Evolutionary conservation across 1,140 invertebrate genomes (phyloP), one percentile per base, ranked within the genome.

Genomic region (Cyclina sinensis): DNA sequence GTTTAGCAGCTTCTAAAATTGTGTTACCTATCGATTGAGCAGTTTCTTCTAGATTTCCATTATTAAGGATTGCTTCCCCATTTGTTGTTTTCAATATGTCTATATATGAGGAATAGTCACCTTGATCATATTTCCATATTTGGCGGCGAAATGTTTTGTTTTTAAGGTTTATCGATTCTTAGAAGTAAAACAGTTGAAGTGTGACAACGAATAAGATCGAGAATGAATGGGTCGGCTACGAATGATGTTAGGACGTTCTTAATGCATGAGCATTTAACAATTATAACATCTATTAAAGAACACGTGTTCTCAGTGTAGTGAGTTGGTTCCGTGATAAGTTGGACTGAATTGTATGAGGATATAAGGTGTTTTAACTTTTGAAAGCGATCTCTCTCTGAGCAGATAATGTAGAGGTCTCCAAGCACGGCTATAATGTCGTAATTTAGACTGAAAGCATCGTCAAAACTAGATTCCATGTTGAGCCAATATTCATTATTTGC

Each of bases 61-160:
- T 27, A 35, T 68, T 68, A 11, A 73, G n/a, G 68, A 73, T 14
- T n/a, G 18, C 37, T 57, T 57, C 51, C 51, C 51, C 16, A 21
- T 57, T 57, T 12, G 18, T 73, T 73, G 32, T 11, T 27, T 43
- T 11, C 18, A 16, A n/a, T 39, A 73, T 9, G 12, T 21, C 18
- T 9, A 7, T 24, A 35, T 27, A 9, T 35, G 37, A 73, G 37
- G 30, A 11, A 73, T 73, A 73, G 24, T 73, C 68, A 21, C 16
- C 68, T 39, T 43, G 68, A 21, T 73, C 39, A 35, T 73, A 73
- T 32, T 39, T n/a, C 68, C 30, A 73, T 16, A 73, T 43, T 18
- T 73, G 24, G 1, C 27, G 9, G 16, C n/a, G 9, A 18, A 57
- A 57, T 9, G 51, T 21, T 5, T 5, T 4, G 51, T 57, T 21